Conservation (phyloP, 2,888 invertebrate species). For the Trisateles emortualis region DNA sequence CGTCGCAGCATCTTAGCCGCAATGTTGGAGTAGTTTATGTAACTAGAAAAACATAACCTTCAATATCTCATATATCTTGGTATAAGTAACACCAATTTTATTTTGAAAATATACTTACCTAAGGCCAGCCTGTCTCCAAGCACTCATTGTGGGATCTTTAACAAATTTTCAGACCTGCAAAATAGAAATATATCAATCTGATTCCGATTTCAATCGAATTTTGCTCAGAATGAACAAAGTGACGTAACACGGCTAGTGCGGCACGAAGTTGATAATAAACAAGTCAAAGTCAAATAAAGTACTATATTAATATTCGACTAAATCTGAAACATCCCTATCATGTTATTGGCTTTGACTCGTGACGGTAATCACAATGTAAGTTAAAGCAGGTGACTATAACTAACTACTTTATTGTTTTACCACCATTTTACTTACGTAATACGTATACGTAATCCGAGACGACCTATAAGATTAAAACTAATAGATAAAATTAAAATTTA, state of each 20-base stretch:
- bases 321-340: no score
- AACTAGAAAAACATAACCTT: slow-evolving; percentile 87
- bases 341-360: no score
- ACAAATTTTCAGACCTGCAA: slow-evolving; percentile 19
- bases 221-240: slow-evolving; percentile 29
- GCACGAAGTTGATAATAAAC: neutral
- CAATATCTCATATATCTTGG: neutral
- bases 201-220: slow-evolving; percentile 24
- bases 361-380: no score
- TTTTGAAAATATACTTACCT: slow-evolving; percentile 87
- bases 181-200: slow-evolving; percentile 11
- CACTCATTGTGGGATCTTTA: slow-evolving; percentile 87
- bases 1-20: slow-evolving; percentile 94
- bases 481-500: no score
- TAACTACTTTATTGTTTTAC: no score
- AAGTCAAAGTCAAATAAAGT: no score
- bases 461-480: no score
- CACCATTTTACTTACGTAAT: no score
- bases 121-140: slow-evolving; percentile 94
- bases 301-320: no score
- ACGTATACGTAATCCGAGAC: no score
- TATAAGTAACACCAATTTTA: neutral
- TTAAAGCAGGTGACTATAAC: no score
- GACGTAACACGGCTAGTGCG: slow-evolving; percentile 56
- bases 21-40: slow-evolving; percentile 98